These are phyloP conservation scores for Agonopterix subpropinquella DNA, from an alignment of 2,888 invertebrate species.

Conservation along the genomic window DNA sequence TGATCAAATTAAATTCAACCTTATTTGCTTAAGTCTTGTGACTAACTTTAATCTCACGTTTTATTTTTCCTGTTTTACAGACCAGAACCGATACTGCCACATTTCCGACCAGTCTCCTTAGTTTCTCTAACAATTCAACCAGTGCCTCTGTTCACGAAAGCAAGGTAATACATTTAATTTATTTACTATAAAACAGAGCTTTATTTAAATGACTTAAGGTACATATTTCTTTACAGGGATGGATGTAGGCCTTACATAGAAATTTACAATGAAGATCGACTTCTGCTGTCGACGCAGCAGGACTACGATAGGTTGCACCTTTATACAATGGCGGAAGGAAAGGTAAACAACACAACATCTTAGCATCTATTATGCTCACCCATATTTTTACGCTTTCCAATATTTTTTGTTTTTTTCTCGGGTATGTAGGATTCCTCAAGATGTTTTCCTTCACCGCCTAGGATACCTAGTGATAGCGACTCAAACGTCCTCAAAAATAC, in stretches of 20 bases:
- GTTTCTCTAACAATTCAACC: conserved; percentile 89
- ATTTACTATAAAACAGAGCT: background rate
- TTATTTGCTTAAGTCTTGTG: too few relatives aligned
- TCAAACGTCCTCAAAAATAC: too few relatives aligned
- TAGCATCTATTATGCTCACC: too few relatives aligned
- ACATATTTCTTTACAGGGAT: conserved; percentile 73
- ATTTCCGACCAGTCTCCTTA: conserved; percentile 88
- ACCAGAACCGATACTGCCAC: conserved; percentile 83
- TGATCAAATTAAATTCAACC: too few relatives aligned
- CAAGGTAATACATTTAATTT: conserved; percentile 71
- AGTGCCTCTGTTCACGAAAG: conserved; percentile 94
- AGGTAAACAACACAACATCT: conserved; percentile 51
- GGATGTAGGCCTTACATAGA: conserved; percentile 96
- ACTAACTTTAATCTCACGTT: background rate
- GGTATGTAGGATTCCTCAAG: too few relatives aligned
- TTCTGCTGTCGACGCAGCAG: conserved; percentile 87
- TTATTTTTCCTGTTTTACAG: conserved; percentile 21
- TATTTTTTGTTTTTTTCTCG: too few relatives aligned
- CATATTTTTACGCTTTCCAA: too few relatives aligned
- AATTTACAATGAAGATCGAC: conserved; percentile 90
- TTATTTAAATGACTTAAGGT: background rate
- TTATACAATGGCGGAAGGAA: conserved; percentile 82
- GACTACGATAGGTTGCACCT: conserved; percentile 93
- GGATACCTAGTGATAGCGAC: too few relatives aligned
- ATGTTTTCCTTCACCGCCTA: too few relatives aligned